A percentile compares a stretch with the other conserved stretches of the same genome.
phyloP scores from a whole-genome alignment of 1,140 invertebrate genomes.

The Drosophila takahashii region DNA sequence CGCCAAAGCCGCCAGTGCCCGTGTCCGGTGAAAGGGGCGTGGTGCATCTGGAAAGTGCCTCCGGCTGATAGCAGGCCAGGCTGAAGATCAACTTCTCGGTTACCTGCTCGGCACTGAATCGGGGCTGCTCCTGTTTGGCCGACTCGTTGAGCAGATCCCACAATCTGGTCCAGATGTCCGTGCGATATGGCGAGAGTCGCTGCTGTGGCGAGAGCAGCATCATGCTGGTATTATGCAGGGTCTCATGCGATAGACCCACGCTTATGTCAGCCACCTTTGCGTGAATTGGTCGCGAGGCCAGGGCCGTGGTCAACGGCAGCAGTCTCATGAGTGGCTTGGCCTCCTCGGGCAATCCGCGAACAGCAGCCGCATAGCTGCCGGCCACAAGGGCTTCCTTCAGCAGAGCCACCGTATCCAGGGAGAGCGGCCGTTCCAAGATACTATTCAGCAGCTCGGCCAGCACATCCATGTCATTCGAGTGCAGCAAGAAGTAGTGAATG shows the following conservation, averaged over 20 bases:
- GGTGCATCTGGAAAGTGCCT: slow-evolving; percentile 92
- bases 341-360: slow-evolving; percentile 89
- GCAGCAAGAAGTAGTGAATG: slow-evolving; percentile 91
- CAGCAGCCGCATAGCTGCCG: slow-evolving; percentile 89
- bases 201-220: slow-evolving; percentile 93
- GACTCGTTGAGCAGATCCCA: slow-evolving; percentile 89
- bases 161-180: slow-evolving; percentile 92
- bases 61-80: slow-evolving; percentile 92
- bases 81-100: slow-evolving; percentile 91
- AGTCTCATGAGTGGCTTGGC: slow-evolving; percentile 88
- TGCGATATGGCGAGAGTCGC: slow-evolving; percentile 90
- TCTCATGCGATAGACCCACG: slow-evolving; percentile 86
- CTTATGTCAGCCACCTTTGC: slow-evolving; percentile 74
- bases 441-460: slow-evolving; percentile 86
- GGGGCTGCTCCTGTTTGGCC: slow-evolving; percentile 86
- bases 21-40: slow-evolving; percentile 92
- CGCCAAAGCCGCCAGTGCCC: slow-evolving; percentile 84
- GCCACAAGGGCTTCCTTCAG: slow-evolving; percentile 92
- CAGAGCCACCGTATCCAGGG: slow-evolving; percentile 84
- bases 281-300: slow-evolving; percentile 77
- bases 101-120: slow-evolving; percentile 89
- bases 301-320: slow-evolving; percentile 89
- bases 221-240: slow-evolving; percentile 91
- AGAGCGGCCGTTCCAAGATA: slow-evolving; percentile 79
- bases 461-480: slow-evolving; percentile 89